Conservation (phyloP, 2,113 vertebrate genomes). For the Ophthalmolycus amberensis region DNA sequence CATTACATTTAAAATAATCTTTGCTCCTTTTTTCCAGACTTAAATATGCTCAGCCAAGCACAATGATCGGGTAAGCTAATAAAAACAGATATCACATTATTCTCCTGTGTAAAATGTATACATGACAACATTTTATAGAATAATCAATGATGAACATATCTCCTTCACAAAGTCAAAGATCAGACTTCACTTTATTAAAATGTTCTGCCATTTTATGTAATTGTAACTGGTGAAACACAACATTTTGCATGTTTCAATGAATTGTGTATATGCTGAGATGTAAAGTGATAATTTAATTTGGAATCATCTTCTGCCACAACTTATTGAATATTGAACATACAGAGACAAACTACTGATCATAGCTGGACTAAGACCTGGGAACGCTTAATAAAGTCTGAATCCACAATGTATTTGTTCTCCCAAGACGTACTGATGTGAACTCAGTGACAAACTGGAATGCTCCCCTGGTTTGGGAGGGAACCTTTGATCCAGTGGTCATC, state of each 20-base stretch:
- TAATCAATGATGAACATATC: not conserved
- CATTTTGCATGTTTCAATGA: not conserved
- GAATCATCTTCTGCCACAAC: not conserved
- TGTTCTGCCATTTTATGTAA: not conserved
- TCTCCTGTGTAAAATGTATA: not conserved
- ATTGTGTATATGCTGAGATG: not conserved
- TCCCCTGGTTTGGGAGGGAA: slow-evolving; percentile 65
- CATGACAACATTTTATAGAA: not conserved
- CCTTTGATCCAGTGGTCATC: slow-evolving; percentile 62
- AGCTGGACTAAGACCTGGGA: not conserved
- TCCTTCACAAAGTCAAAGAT: no score
- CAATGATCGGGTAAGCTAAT: slow-evolving; percentile 49
- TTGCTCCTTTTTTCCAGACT: slow-evolving; percentile 25
- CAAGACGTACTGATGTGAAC: slow-evolving; percentile 62
- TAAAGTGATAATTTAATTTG: not conserved
- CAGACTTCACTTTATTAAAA: not conserved
- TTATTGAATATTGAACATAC: not conserved
- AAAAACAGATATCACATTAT: not conserved
- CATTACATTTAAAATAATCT: not conserved
- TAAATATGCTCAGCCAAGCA: slow-evolving; percentile 55
- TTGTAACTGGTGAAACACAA: not conserved
- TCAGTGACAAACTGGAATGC: slow-evolving; percentile 63
- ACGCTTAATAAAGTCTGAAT: not conserved
- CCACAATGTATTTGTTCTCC: not conserved
- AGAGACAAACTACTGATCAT: not conserved